Percentiles rank a stretch among this genome's conserved stretches.
Conservation (phyloP, 2,888 invertebrate species). For the Ypsolopha sequella region DNA sequence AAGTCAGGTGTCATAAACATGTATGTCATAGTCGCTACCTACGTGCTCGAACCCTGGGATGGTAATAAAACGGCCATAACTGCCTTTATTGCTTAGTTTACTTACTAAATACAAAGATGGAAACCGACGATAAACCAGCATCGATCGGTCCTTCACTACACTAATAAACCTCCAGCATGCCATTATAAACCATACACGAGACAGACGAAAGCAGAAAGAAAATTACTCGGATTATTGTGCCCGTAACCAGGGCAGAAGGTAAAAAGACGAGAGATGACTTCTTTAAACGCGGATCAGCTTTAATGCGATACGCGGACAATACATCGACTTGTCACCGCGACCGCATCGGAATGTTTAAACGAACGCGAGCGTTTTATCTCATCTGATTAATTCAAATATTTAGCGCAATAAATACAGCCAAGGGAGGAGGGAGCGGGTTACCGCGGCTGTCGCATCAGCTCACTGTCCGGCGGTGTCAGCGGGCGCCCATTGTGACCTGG, state of each 20-base stretch:
- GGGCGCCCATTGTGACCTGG: slow-evolving; percentile 32
- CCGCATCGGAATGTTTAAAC: slow-evolving; percentile 65
- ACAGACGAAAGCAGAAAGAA: slow-evolving; percentile 8
- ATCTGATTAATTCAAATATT: slow-evolving; percentile 70
- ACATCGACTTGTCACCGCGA: slow-evolving; percentile 65
- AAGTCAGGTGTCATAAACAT: slow-evolving; percentile 52
- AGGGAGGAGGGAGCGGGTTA: slow-evolving; percentile 25
- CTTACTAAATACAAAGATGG: not conserved
- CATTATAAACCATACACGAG: not conserved
- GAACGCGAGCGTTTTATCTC: slow-evolving; percentile 63
- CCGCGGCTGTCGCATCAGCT: slow-evolving; percentile 31
- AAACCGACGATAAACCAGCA: not conserved
- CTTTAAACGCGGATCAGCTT: slow-evolving; percentile 47
- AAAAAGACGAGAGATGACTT: slow-evolving; percentile 40
- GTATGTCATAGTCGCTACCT: slow-evolving; percentile 50
- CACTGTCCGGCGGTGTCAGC: slow-evolving; percentile 61
- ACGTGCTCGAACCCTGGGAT: slow-evolving; percentile 31
- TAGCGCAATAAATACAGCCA: slow-evolving; percentile 62
- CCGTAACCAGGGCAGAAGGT: slow-evolving; percentile 6
- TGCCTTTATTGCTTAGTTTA: slow-evolving; percentile 25
- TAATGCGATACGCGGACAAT: slow-evolving; percentile 48
- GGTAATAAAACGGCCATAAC: slow-evolving; percentile 51
- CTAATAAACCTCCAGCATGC: not conserved
- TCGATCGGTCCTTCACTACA: not conserved
- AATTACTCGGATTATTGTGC: slow-evolving; percentile 10